phyloP scores from a whole-genome alignment of 2,888 invertebrate genomes.

The Ectemnius lituratus region DNA sequence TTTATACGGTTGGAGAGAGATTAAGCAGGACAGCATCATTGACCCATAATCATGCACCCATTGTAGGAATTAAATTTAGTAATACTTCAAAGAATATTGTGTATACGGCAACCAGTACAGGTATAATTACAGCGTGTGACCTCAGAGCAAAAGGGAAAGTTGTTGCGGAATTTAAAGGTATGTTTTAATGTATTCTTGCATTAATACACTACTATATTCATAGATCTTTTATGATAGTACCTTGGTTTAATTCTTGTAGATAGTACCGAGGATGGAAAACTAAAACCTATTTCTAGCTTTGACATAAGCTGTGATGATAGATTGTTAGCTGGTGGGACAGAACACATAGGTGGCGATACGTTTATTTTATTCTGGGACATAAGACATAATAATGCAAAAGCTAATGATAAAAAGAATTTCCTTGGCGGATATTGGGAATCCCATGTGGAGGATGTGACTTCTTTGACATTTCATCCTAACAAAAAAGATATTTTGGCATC shows the following conservation, averaged over 20 bases:
- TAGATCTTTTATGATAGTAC: conserved; percentile 69
- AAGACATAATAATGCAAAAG: conserved; percentile 78
- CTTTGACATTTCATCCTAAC: conserved; percentile 82
- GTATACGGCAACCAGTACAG: conserved; percentile 81
- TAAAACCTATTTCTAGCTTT: conserved; percentile 84
- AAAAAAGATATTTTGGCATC: conserved; percentile 85
- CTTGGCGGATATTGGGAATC: conserved; percentile 91
- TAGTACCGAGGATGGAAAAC: conserved; percentile 74
- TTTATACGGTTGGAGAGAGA: conserved; percentile 78
- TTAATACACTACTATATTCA: neutral
- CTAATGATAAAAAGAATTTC: conserved; percentile 74
- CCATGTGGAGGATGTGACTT: conserved; percentile 89
- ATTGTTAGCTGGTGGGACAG: conserved; percentile 87
- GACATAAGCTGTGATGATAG: conserved; percentile 86
- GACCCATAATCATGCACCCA: conserved; percentile 77
- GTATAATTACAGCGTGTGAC: conserved; percentile 83
- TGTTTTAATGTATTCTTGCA: conserved; percentile 15
- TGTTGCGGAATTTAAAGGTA: conserved; percentile 78
- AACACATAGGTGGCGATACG: conserved; percentile 84
- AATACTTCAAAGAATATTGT: conserved; percentile 80
- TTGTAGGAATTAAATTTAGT: conserved; percentile 82
- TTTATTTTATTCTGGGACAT: conserved; percentile 91
- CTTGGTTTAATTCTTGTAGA: conserved; percentile 55
- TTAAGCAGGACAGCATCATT: conserved; percentile 75
- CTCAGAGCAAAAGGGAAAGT: conserved; percentile 79